A percentile compares a stretch with the other conserved stretches of the same genome.
These are phyloP conservation scores for Salvelinus namaycush DNA, from an alignment of 2,113 vertebrate species.

Conservation along the genomic window DNA sequence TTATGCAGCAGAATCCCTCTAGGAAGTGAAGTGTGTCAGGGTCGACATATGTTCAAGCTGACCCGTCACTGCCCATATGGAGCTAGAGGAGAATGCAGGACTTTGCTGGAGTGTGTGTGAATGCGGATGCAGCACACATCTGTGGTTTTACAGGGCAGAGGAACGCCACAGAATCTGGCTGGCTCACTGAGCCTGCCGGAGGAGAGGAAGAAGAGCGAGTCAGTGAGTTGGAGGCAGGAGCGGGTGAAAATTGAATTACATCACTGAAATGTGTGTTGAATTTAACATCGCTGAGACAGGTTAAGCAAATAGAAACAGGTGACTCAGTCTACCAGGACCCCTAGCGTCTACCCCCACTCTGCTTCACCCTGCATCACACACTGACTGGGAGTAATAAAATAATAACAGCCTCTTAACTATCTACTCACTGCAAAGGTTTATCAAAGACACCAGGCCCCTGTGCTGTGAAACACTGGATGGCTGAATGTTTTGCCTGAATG, in stretches of 20 bases:
- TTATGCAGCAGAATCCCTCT: not conserved
- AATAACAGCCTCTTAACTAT: conserved; percentile 17
- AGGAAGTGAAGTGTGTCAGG: conserved; percentile 2
- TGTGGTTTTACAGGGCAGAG: not conserved
- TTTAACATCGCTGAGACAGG: conserved; percentile 26
- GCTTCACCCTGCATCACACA: not conserved
- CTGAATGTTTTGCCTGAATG: not conserved
- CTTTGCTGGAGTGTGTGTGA: not conserved
- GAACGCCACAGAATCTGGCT: conserved; percentile 15
- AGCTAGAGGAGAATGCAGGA: not conserved
- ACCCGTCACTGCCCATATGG: conserved; percentile 31
- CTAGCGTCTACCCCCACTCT: not conserved
- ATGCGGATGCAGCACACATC: not conserved
- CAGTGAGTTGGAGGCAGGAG: not conserved
- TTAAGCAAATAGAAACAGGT: conserved; percentile 23
- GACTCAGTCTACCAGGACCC: not conserved
- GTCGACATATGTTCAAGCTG: conserved; percentile 34
- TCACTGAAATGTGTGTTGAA: conserved; percentile 2
- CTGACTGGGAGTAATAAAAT: conserved; percentile 17
- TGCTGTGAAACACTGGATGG: not conserved
- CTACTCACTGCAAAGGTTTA: not conserved
- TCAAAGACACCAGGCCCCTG: not conserved
- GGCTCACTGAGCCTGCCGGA: not conserved
- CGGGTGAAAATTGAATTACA: conserved; percentile 13
- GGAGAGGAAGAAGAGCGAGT: not conserved